phyloP scores from a whole-genome alignment of 2,113 vertebrate species.

The Ceyx margarethae region DNA sequence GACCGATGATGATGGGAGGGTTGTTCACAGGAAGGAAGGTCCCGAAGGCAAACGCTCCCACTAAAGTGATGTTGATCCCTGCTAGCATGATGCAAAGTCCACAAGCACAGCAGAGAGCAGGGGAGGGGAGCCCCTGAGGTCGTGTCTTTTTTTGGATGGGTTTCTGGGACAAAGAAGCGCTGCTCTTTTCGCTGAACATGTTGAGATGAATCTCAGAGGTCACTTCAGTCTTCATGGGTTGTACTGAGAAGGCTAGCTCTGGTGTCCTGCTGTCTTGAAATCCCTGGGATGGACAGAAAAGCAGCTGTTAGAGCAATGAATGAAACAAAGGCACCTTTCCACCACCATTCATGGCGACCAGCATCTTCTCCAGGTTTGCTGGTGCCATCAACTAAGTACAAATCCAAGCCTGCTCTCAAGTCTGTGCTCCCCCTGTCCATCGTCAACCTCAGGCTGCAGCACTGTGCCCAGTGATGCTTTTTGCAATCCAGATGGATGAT shows the following conservation, averaged over 20 bases:
- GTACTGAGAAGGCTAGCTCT: neutral
- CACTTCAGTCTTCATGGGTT: neutral
- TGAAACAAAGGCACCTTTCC: neutral
- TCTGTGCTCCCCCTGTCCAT: neutral
- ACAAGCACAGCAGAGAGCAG: conserved; percentile 91
- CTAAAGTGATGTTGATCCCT: conserved; percentile 94
- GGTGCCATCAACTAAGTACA: neutral
- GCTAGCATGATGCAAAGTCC: conserved; percentile 94
- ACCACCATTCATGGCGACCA: neutral
- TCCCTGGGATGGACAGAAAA: conserved; percentile 17
- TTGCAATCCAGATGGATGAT: neutral
- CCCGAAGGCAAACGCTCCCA: conserved; percentile 89
- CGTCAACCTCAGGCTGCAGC: neutral
- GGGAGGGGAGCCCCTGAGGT: conserved; percentile 83
- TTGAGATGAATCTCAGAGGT: neutral
- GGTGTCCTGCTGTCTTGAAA: neutral
- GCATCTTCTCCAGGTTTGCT: rapidly evolving
- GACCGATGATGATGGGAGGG: conserved; percentile 88
- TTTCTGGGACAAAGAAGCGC: conserved; percentile 71
- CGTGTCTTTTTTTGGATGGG: conserved; percentile 68
- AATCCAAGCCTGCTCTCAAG: neutral
- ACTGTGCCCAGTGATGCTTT: neutral
- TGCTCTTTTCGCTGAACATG: conserved; percentile 76
- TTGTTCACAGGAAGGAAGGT: conserved; percentile 84
- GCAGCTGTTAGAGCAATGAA: neutral